phyloP scores from a whole-genome alignment of 2,888 invertebrate species.

The Troilus luridus region DNA sequence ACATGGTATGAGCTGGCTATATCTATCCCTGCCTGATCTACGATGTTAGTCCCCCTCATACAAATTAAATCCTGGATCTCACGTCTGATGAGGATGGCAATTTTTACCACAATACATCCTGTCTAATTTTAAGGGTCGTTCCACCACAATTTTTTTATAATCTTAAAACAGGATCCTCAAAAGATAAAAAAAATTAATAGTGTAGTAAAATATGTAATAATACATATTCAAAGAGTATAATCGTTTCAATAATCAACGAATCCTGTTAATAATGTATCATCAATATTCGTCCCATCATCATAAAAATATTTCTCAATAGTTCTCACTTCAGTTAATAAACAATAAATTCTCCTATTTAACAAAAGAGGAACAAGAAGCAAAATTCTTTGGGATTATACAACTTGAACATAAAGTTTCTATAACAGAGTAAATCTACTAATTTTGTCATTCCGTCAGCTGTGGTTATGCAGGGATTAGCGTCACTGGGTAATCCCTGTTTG shows the following conservation, averaged over 20 bases:
- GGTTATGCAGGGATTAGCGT: not conserved
- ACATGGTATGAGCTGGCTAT: too few relatives aligned
- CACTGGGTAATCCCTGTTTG: not conserved
- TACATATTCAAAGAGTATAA: not conserved
- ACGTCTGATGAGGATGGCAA: too few relatives aligned
- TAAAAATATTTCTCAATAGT: too few relatives aligned
- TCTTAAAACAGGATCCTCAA: not conserved
- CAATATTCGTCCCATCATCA: too few relatives aligned
- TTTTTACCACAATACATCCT: not conserved
- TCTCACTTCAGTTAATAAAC: too few relatives aligned
- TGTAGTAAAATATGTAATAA: not conserved
- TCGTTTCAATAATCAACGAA: not conserved
- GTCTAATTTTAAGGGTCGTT: not conserved
- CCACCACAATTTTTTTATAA: not conserved
- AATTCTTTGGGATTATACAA: not conserved
- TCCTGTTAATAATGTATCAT: too few relatives aligned
- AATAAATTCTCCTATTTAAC: too few relatives aligned
- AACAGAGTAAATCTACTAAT: not conserved
- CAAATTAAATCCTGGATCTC: too few relatives aligned
- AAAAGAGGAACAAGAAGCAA: not conserved
- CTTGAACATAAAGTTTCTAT: not conserved
- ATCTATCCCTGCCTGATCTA: too few relatives aligned
- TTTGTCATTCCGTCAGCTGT: not conserved
- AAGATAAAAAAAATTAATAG: not conserved
- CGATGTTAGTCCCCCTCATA: too few relatives aligned